phyloP scores from a whole-genome alignment of 2,797 vertebrate species.

The Takifugu ocellatus region DNA sequence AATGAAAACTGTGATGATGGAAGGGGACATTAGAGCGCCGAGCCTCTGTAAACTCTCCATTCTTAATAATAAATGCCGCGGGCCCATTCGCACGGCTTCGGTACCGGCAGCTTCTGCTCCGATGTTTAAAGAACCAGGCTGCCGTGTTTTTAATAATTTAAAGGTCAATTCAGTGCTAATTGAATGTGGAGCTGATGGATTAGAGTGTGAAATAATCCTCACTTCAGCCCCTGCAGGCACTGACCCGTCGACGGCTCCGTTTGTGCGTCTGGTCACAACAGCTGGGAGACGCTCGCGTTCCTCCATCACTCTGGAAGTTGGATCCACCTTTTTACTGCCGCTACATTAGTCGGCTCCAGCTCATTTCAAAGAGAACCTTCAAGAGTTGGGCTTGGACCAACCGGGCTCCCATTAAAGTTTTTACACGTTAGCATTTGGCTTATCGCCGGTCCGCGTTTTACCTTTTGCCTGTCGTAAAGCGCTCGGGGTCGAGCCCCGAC shows the following conservation, averaged over 20 bases:
- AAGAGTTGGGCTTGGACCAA: too few species aligned
- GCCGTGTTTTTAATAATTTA: not conserved
- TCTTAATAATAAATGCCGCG: too few species aligned
- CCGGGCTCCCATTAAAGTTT: too few species aligned
- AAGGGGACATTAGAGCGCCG: not conserved
- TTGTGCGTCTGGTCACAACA: constrained; percentile 2
- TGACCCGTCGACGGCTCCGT: not conserved
- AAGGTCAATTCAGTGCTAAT: constrained; percentile 4
- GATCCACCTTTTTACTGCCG: too few species aligned
- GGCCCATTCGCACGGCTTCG: not conserved
- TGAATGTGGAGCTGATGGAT: not conserved
- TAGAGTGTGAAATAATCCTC: not conserved
- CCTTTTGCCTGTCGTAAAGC: constrained; percentile 3
- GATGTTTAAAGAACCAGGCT: not conserved
- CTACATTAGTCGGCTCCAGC: too few species aligned
- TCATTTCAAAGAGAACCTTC: too few species aligned
- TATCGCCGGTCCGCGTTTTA: constrained; percentile 12
- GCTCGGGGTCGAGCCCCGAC: not conserved
- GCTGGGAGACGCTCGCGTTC: too few species aligned
- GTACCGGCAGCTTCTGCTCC: not conserved
- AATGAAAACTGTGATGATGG: not conserved
- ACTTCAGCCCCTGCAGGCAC: not conserved
- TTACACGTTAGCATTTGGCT: not conserved
- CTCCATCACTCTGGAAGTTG: too few species aligned
- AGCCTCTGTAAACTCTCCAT: not conserved